These are phyloP conservation scores for Anabas testudineus DNA, from an alignment of 2,797 vertebrate species.

Conservation along the genomic window DNA sequence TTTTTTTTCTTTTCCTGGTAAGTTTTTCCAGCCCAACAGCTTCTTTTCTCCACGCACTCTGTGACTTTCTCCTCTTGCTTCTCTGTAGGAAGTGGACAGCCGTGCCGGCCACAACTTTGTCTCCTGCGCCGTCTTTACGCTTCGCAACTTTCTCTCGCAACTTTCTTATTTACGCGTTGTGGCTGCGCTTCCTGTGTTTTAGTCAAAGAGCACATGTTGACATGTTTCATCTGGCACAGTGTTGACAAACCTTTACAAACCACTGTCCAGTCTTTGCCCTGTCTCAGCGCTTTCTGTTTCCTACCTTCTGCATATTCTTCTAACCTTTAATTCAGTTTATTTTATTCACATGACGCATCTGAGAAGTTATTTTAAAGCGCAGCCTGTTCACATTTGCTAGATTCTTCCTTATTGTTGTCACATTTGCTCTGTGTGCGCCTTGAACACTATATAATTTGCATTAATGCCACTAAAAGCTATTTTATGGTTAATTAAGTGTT, in stretches of 20 bases:
- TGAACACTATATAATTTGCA: background rate
- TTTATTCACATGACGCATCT: background rate
- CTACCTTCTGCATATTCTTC: constrained; percentile 13
- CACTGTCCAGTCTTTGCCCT: constrained; percentile 12
- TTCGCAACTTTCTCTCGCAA: constrained; percentile 10
- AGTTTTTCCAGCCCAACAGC: constrained; percentile 68
- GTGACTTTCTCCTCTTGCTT: constrained; percentile 50
- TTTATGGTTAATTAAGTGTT: constrained; percentile 3
- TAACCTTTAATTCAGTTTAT: background rate
- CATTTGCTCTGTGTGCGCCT: background rate
- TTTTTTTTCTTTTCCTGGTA: constrained; percentile 63
- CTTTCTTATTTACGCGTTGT: constrained; percentile 32
- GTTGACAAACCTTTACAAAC: constrained; percentile 24
- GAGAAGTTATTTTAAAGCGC: background rate
- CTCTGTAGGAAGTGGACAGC: constrained; percentile 57
- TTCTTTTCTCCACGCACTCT: constrained; percentile 51
- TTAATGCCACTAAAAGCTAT: background rate
- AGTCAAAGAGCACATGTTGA: constrained; percentile 30
- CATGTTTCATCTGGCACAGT: background rate
- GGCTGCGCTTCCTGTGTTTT: constrained; percentile 20
- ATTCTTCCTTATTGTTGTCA: background rate
- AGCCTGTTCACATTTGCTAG: background rate
- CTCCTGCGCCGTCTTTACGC: too few species aligned
- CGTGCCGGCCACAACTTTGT: constrained; percentile 49
- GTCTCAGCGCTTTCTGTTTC: constrained; percentile 19